A percentile compares a stretch with the other conserved stretches of the same genome.
Conservation (phyloP, 2,113 vertebrate species). For the Cairina moschata region DNA sequence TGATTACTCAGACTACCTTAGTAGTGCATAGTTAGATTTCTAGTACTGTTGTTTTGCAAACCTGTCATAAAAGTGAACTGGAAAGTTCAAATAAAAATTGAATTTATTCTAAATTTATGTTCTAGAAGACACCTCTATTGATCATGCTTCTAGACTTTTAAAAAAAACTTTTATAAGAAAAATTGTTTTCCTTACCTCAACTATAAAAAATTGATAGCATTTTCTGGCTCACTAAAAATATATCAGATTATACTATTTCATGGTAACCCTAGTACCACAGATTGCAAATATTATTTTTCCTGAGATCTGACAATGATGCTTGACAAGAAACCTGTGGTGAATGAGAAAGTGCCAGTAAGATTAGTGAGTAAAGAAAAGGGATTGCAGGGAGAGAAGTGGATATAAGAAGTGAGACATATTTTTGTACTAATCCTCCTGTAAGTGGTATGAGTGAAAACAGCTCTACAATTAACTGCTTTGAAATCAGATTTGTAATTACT, state of each 20-base stretch:
- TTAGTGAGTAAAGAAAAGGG: neutral
- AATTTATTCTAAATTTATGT: neutral
- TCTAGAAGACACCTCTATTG: neutral
- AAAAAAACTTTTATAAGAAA: neutral
- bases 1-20: neutral
- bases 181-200: neutral
- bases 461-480: neutral
- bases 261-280: neutral
- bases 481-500: neutral
- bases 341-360: neutral
- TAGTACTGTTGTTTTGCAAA: neutral
- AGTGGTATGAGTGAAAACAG: neutral
- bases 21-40: neutral
- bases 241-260: neutral
- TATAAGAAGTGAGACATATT: neutral
- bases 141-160: neutral
- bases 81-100: neutral
- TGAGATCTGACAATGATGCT: neutral
- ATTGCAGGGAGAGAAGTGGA: neutral
- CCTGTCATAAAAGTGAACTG: neutral
- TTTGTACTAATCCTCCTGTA: neutral
- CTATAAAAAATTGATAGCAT: neutral
- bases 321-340: neutral
- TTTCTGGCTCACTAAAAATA: neutral
- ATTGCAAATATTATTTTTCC: neutral